Evolutionary conservation across 2,888 invertebrate genomes (phyloP).

Genomic region (Apodemia duryi): DNA sequence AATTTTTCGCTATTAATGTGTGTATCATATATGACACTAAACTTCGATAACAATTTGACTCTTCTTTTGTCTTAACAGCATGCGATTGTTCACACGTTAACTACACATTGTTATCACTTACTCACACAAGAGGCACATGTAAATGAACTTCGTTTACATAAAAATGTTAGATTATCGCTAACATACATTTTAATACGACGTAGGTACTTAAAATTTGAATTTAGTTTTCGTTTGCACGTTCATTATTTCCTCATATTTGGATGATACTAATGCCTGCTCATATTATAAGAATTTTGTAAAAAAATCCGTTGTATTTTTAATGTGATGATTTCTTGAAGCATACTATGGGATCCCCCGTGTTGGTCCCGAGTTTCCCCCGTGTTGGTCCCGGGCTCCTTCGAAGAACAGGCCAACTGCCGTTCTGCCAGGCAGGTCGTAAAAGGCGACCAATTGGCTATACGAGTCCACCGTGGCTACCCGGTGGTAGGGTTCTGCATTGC

Average conservation of each 20-base stretch:
- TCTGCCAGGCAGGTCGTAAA: no score
- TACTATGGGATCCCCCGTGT: no score
- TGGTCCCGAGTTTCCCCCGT: no score
- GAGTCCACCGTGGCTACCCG: no score
- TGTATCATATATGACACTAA: background rate
- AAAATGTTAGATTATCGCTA: background rate
- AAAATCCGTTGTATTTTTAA: background rate
- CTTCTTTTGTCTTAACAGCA: background rate
- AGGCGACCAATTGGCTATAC: no score
- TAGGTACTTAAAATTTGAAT: background rate
- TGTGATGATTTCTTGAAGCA: no score
- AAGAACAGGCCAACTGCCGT: no score
- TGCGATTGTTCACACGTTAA: constrained; percentile 3
- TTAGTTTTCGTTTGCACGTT: background rate
- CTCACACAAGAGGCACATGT: background rate
- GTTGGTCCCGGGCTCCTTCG: no score
- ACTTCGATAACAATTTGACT: constrained; percentile 4
- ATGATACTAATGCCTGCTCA: background rate
- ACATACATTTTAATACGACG: background rate
- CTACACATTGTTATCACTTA: constrained; percentile 5
- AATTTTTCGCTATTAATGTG: background rate
- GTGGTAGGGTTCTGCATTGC: no score
- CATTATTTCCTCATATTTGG: background rate
- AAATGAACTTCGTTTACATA: constrained; percentile 2
- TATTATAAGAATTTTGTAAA: background rate